Base-by-base conservation (phyloP, 2,797 vertebrate species). In the Lycodopsis pacificus region DNA sequence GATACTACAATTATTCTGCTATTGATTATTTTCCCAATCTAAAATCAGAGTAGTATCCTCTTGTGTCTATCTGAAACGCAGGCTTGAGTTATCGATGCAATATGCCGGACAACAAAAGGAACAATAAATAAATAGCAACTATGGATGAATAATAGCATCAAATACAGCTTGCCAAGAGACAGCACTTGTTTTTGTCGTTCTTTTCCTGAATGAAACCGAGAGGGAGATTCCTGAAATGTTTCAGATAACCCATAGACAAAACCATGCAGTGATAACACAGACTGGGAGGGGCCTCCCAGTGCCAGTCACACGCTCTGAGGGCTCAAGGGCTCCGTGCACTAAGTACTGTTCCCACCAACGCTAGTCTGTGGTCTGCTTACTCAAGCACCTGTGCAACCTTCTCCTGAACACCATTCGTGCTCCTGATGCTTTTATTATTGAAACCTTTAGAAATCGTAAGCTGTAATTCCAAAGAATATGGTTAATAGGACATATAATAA, bases 241-340 rank as follows among this genome's bases (percentile, higher is more conserved):
- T 94, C 80, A 85, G 91, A 94, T 93, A 93, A 91, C 89, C 90
- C 93, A 89, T 86, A 91, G 92, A 94, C 94, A 95, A 95, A 95
- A 94, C 88, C 89, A 76, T 90, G 87, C 93, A 94, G 90, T 90
- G 80, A 91, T 94, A 94, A 94, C 93, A 94, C 93, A 94, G 93
- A 94, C 91, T 61, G 80, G 71, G 85, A 80, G 86, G 92, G 85
- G 91, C 91, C 91, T 92, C 89, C 87, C 81, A 44, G 80, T 78
- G 62, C 73, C 84, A 88, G 87, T 93, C 91, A 84, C 93, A 92
- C 90, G 89, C 83, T 88, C 77, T 46, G 71, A 84, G 79, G 85
- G 90, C 88, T 90, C 90, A 90, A 76, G 73, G 86, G 80, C 87
- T 91, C 66, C 66, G 72, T 5, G 44, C 54, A 27, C 56, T 46